Base-by-base conservation (phyloP, 2,797 vertebrate genomes). In the Sebastes hubbsi region DNA sequence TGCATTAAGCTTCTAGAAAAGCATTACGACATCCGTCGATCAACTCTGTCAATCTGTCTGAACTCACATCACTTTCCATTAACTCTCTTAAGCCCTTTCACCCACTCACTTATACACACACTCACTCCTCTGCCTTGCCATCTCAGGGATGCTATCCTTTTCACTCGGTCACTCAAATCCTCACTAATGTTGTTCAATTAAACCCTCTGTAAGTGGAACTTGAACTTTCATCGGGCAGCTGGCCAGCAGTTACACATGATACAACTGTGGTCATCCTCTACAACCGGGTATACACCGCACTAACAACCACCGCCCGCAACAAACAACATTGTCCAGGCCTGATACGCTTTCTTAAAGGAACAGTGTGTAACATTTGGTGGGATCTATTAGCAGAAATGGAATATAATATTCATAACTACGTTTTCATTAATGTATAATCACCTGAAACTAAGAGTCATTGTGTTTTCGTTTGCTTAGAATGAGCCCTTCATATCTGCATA, bases 41-140 rank as follows among this genome's bases (percentile, higher is more conserved):
- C 90, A 90, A 78, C 52, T 36, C 84, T 73, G 88, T 92, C 92
- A 89, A 58, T 90, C 89, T 89, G 82, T 83, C 86, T 85, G 84
- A 87, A 84, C 68, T 81, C 82, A 67, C 83, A 74, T 91, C 69
- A 69, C 77, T 93, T 93, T 90, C 80, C 83, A 87, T 92, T 90
- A 89, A 90, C 84, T 89, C 83, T 58, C 61, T 82, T 87, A 88
- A 91, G 24, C 79, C 75, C 65, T 75, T 78, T 88, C 80, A 80
- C 68, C 29, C 67, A 71, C 82, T 61, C 76, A 56, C n/a, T 16
- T 22, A 22, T 58, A 36, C 12, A 52, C 34, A 49, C 59, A 27
- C 49, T 14, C 60, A 52, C 77, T 54, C 58, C 22, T 64, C 49
- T 27, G 13, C 24, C 30, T 74, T 11, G 14, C 67, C 68, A 55